phyloP scores from a whole-genome alignment of 2,113 vertebrate species.

The Azemiops feae region DNA sequence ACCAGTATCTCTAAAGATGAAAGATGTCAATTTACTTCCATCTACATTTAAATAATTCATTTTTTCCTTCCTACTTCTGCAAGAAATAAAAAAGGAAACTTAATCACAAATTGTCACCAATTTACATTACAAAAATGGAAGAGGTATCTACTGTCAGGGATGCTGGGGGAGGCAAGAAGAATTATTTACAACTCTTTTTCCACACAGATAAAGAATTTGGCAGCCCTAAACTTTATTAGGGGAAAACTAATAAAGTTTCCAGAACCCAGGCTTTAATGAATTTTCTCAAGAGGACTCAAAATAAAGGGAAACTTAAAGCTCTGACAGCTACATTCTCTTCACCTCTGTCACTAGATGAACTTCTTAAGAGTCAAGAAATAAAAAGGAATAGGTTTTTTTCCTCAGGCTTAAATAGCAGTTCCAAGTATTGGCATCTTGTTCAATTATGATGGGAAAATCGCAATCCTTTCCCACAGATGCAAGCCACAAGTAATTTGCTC shows the following conservation, averaged over 20 bases:
- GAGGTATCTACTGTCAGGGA: neutral
- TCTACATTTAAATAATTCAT: neutral
- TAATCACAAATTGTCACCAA: neutral
- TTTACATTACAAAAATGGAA: neutral
- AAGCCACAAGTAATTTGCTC: neutral
- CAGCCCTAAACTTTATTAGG: neutral
- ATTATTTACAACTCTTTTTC: neutral
- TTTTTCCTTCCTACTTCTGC: neutral
- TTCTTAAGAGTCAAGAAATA: neutral
- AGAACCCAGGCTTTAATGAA: neutral
- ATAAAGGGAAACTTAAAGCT: neutral
- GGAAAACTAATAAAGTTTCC: neutral
- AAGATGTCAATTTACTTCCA: neutral
- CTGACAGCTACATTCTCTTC: neutral
- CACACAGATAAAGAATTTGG: neutral
- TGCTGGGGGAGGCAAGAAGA: neutral
- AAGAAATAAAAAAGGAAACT: neutral
- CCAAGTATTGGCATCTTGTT: neutral
- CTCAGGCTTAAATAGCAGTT: neutral
- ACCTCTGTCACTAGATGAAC: neutral
- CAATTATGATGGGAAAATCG: neutral
- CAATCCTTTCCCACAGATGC: neutral
- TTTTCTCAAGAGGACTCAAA: neutral
- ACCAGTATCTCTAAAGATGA: neutral
- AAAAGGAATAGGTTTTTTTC: neutral